Conservation (phyloP, 2,888 invertebrate species). For the Conchocele bisecta region DNA sequence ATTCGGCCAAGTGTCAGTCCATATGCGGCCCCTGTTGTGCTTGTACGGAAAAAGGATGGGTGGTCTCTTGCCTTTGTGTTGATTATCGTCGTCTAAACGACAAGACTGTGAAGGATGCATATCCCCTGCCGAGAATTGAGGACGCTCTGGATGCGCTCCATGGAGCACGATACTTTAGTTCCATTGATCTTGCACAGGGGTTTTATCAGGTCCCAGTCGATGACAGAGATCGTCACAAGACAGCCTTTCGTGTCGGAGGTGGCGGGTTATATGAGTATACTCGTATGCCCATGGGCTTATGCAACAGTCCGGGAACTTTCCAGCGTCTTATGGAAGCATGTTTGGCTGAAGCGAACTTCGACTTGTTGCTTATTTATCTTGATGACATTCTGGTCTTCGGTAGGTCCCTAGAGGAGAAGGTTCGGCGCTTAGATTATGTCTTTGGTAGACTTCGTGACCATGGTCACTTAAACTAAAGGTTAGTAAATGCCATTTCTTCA, state of each 20-base stretch:
- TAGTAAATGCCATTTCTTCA: too few relatives aligned
- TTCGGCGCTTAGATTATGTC: background rate
- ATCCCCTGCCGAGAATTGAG: slow-evolving; percentile 2
- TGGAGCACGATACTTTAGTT: background rate
- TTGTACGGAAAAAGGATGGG: slow-evolving; percentile 8
- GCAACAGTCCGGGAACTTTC: slow-evolving; percentile 54
- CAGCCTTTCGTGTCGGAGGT: slow-evolving; percentile 21
- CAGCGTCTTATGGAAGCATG: slow-evolving; percentile 55
- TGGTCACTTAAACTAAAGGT: too few relatives aligned
- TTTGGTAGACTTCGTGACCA: background rate
- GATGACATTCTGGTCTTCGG: slow-evolving; percentile 56
- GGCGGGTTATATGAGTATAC: slow-evolving; percentile 32
- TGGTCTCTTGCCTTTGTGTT: slow-evolving; percentile 36
- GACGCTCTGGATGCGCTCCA: slow-evolving; percentile 1
- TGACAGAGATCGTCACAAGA: too few relatives aligned
- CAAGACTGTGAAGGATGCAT: slow-evolving; percentile 6
- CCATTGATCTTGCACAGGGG: slow-evolving; percentile 8
- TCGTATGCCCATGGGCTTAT: slow-evolving; percentile 50
- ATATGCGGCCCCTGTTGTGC: slow-evolving; percentile 8
- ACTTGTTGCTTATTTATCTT: slow-evolving; percentile 46
- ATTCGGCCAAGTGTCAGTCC: slow-evolving; percentile 13
- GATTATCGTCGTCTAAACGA: background rate
- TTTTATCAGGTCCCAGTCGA: too few relatives aligned
- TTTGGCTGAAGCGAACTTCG: slow-evolving; percentile 49
- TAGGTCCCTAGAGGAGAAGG: background rate